phyloP scores from a whole-genome alignment of 1,140 invertebrate genomes.

The Ganaspis sp. region DNA sequence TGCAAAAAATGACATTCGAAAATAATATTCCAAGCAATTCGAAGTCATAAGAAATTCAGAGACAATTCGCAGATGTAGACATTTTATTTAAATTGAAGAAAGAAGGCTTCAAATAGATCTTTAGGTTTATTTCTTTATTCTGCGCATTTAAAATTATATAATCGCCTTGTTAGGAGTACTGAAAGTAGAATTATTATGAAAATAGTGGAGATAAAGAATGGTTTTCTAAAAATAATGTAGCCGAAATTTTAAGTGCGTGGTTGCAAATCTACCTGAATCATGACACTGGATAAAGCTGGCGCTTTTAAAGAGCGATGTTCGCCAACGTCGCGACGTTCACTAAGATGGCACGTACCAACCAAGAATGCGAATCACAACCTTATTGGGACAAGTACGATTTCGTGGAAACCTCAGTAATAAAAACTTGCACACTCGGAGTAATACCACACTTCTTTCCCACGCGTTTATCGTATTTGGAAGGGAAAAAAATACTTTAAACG shows the following conservation, averaged over 20 bases:
- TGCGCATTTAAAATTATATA: no score
- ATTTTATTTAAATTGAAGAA: no score
- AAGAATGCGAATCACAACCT: constrained; percentile 30
- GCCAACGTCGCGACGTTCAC: constrained; percentile 6
- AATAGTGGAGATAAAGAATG: background rate
- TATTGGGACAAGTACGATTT: constrained; percentile 27
- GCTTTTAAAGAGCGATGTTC: constrained; percentile 17
- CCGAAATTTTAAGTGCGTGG: background rate
- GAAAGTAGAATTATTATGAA: no score
- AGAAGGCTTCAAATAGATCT: no score
- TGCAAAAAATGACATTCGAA: no score
- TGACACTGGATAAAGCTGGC: background rate
- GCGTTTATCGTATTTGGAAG: constrained; percentile 11
- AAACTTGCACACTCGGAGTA: constrained; percentile 20
- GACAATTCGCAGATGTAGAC: no score
- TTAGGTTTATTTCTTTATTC: no score
- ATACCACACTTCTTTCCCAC: constrained; percentile 28
- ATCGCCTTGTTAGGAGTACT: no score
- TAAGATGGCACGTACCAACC: constrained; percentile 21
- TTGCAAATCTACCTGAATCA: background rate
- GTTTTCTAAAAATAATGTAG: background rate
- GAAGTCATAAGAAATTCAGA: no score
- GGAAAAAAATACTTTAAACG: background rate
- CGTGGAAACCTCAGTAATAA: constrained; percentile 21
- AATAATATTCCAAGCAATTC: no score